Base-by-base conservation (phyloP, 1,140 invertebrate species). In the Diorhabda carinulata region DNA sequence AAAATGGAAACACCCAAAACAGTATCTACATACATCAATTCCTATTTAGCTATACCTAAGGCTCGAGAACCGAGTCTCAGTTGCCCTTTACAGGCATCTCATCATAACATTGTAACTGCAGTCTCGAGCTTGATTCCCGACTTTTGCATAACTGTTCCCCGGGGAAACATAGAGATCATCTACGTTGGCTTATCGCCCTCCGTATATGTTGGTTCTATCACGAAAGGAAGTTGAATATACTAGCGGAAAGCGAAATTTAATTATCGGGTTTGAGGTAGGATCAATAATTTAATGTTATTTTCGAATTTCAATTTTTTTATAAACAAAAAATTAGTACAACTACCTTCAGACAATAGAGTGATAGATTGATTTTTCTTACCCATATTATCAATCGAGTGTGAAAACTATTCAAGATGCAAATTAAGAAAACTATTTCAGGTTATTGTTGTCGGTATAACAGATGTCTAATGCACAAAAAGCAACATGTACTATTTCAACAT, bases 41-140 rank as follows among this genome's bases (percentile, higher is more conserved):
- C 47, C 6, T n/a, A 4, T 52, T 52, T 52, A 52, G 47, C 47
- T n/a, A 4, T 6, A n/a, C 3, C 47, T 52, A 8, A 6, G n/a
- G 47, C n/a, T 52, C 47, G 47, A n/a, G 47, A 52, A n/a, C n/a
- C 6, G 47, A 52, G 47, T 52, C 47, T 52, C 47, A 52, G 47
- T 52, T 52, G 47, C 47, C 47, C 47, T 52, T 52, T 52, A 52
- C 47, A n/a, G 47, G 47, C 47, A 52, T n/a, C 47, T 52, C 47
- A n/a, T 52, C 47, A 52, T 52, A 52, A 52, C n/a, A 52, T 6
- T 52, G n/a, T 52, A 52, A 52, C 47, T 52, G 47, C 47, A 52
- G 47, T 52, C 47, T 52, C 47, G 47, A n/a, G 47, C 47, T 52
- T 52, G 47, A n/a, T 52, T 52, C 47, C 47, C 47, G 47, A 52